Evolutionary conservation across 2,797 vertebrate species (phyloP).

Genomic region (Leuciscus waleckii): DNA sequence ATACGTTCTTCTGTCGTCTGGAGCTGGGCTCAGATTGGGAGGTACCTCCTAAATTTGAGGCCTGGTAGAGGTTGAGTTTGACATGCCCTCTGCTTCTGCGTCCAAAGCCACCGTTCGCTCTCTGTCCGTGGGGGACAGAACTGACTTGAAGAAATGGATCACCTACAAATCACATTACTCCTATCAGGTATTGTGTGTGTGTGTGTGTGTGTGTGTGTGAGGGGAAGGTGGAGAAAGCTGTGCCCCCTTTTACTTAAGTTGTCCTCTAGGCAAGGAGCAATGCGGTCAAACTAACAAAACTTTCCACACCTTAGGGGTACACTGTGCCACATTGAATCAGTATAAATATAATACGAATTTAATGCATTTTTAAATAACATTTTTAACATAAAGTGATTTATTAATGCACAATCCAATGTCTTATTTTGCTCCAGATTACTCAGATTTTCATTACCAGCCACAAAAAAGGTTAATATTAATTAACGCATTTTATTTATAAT

Average conservation of each 20-base stretch:
- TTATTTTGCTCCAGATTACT: neutral
- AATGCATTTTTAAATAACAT: neutral
- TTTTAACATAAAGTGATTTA: neutral
- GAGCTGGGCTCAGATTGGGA: conserved; percentile 90
- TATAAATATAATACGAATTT: neutral
- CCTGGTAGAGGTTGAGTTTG: conserved; percentile 85
- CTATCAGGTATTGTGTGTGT: conserved; percentile 81
- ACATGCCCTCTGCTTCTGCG: conserved; percentile 86
- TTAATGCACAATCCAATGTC: neutral
- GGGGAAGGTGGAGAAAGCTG: neutral
- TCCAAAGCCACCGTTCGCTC: conserved; percentile 84
- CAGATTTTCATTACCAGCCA: neutral
- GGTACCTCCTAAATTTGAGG: conserved; percentile 82
- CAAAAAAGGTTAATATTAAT: too few relatives aligned
- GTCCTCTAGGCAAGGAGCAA: neutral
- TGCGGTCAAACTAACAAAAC: neutral
- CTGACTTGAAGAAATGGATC: conserved; percentile 86
- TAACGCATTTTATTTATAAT: neutral
- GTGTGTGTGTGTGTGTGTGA: neutral
- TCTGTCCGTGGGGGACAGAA: conserved; percentile 83
- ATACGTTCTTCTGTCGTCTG: conserved; percentile 90
- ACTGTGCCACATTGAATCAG: neutral
- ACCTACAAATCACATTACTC: conserved; percentile 88
- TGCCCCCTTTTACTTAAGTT: neutral
- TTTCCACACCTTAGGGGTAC: neutral